Conservation (phyloP, 2,797 vertebrate species). For the Schizothorax lantsangensis region DNA sequence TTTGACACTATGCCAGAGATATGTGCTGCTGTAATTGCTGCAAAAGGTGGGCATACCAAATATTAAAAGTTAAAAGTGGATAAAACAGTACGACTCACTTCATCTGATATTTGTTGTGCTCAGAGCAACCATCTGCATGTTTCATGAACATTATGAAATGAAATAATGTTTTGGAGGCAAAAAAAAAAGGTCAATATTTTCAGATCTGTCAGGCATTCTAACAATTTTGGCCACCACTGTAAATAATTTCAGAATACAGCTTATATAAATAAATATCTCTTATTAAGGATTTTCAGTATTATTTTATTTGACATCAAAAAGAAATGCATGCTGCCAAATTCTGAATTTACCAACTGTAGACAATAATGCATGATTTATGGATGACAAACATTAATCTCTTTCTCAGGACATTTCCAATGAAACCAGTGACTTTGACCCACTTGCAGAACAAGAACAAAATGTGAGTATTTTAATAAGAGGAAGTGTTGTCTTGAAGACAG, state of each 20-base stretch:
- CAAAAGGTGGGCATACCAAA: too few species aligned
- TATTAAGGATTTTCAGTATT: background rate
- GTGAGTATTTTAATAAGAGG: slow-evolving; percentile 48
- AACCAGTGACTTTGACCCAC: slow-evolving; percentile 58
- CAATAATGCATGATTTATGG: background rate
- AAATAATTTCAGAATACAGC: background rate
- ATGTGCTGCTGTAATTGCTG: too few species aligned
- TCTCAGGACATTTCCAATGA: slow-evolving; percentile 50
- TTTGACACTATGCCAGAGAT: too few species aligned
- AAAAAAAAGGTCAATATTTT: too few species aligned
- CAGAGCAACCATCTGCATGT: too few species aligned
- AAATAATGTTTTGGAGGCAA: too few species aligned
- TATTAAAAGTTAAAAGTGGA: too few species aligned
- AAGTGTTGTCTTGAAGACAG: background rate
- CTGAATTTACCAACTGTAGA: background rate
- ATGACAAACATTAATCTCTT: background rate
- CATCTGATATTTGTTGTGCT: too few species aligned
- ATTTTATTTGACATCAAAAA: background rate
- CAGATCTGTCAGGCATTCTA: too few species aligned
- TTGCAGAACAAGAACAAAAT: slow-evolving; percentile 37
- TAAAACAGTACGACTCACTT: too few species aligned
- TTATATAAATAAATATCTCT: background rate
- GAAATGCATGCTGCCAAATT: background rate
- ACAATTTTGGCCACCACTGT: too few species aligned
- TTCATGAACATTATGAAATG: too few species aligned